Percentiles rank a stretch among this genome's conserved stretches.
Evolutionary conservation across 1,140 invertebrate genomes (phyloP).

Genomic region (Propsilocerus akamusi): DNA sequence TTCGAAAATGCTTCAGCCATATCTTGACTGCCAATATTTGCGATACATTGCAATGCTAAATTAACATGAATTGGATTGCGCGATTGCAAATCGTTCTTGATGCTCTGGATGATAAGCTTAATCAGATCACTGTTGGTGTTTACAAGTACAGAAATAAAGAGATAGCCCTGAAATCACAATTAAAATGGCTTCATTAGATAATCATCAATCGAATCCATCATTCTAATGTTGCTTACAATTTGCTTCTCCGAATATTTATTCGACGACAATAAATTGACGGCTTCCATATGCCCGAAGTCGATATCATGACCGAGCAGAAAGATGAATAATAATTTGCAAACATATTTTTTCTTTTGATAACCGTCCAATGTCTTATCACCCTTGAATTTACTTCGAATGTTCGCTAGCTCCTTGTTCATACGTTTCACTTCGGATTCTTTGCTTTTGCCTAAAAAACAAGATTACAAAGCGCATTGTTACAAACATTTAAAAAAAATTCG

Average conservation of each 20-base stretch:
- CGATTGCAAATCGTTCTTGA: slow-evolving; percentile 95
- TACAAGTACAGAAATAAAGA: slow-evolving; percentile 98
- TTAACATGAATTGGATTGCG: slow-evolving; percentile 98
- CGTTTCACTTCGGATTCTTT: slow-evolving; percentile 99
- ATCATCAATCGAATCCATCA: neutral
- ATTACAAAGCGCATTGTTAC: neutral
- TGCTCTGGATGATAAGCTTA: slow-evolving; percentile 97
- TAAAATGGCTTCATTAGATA: too few species aligned
- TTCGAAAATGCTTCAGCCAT: slow-evolving; percentile 98
- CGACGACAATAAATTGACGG: slow-evolving; percentile 97
- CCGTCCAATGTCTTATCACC: slow-evolving; percentile 99
- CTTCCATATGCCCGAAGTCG: slow-evolving; percentile 99
- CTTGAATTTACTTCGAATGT: slow-evolving; percentile 99
- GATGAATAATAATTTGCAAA: slow-evolving; percentile 98
- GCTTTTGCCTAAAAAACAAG: slow-evolving; percentile 65
- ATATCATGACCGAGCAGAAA: slow-evolving; percentile 98
- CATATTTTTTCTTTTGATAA: slow-evolving; percentile 99
- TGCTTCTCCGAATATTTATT: slow-evolving; percentile 99
- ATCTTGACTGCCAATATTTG: slow-evolving; percentile 97
- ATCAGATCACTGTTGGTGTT: slow-evolving; percentile 99
- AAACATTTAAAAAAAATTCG: neutral
- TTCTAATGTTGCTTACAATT: slow-evolving; percentile 59
- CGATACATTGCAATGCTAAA: slow-evolving; percentile 98
- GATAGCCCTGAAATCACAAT: slow-evolving; percentile 87
- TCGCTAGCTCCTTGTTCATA: slow-evolving; percentile 99